A percentile compares a stretch with the other conserved stretches of the same genome.
These are phyloP conservation scores for Scaptomyza graminum DNA, from an alignment of 1,140 invertebrate genomes.

Conservation along the genomic window DNA sequence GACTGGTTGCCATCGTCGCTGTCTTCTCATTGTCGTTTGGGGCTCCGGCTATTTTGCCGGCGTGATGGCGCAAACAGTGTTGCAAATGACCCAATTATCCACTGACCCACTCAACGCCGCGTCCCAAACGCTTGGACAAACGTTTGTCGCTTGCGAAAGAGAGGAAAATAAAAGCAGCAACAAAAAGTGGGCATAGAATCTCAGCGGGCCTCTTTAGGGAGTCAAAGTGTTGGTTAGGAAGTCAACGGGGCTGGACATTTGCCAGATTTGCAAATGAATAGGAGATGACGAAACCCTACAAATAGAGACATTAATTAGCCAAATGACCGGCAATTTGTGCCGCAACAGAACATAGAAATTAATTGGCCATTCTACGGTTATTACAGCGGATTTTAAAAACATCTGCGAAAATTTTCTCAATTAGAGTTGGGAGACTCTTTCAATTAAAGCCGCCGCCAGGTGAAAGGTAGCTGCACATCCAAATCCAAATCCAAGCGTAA, in stretches of 20 bases:
- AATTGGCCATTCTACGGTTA: conserved; percentile 79
- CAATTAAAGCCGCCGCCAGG: conserved; percentile 31
- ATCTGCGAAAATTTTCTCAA: conserved; percentile 18
- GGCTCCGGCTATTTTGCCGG: conserved; percentile 31
- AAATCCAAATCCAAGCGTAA: conserved; percentile 4
- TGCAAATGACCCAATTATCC: conserved; percentile 84
- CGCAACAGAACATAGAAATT: conserved; percentile 68
- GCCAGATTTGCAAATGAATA: conserved; percentile 30
- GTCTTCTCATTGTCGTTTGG: conserved; percentile 17
- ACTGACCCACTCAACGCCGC: conserved; percentile 79
- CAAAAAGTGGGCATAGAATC: conserved; percentile 46
- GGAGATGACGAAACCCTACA: conserved; percentile 66
- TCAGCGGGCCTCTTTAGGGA: conserved; percentile 44
- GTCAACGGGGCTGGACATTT: conserved; percentile 5
- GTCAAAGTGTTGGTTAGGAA: conserved; percentile 27
- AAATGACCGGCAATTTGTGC: conserved; percentile 72
- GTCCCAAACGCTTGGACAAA: conserved; percentile 59
- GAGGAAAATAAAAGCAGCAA: conserved; percentile 5
- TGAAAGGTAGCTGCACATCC: conserved; percentile 40
- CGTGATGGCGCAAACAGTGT: conserved; percentile 80
- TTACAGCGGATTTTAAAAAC: conserved; percentile 55
- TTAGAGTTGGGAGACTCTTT: conserved; percentile 6
- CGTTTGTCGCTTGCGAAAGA: conserved; percentile 58
- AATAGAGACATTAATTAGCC: conserved; percentile 80
- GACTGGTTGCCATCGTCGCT: background rate